Percentiles rank a stretch among this genome's conserved stretches.
These are phyloP conservation scores for Manacus vitellinus DNA, from an alignment of 2,113 vertebrate species.

Conservation along the genomic window DNA sequence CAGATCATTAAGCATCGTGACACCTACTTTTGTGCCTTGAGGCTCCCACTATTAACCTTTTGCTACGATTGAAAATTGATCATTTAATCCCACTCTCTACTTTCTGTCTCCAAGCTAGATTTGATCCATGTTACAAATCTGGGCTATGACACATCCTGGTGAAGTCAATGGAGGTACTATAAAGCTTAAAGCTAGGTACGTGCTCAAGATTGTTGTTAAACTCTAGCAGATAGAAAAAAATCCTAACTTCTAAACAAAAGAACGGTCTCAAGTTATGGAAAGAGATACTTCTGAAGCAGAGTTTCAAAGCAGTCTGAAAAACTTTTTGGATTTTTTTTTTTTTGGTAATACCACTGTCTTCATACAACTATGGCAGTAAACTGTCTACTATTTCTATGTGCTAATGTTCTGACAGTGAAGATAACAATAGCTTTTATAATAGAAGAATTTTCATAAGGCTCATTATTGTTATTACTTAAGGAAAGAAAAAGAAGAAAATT, in stretches of 20 bases:
- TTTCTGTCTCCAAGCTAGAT: neutral
- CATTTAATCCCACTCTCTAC: neutral
- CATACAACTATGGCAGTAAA: neutral
- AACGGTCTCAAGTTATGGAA: neutral
- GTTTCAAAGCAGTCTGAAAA: neutral
- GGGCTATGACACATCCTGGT: neutral
- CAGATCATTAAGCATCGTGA: neutral
- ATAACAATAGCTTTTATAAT: neutral
- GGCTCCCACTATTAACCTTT: neutral
- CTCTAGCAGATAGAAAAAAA: neutral
- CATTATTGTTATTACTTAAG: neutral
- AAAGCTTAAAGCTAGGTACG: neutral
- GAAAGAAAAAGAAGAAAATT: neutral
- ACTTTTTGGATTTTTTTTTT: neutral
- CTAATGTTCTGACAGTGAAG: neutral
- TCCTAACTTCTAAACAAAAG: neutral
- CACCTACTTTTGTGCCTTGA: neutral
- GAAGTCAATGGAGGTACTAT: neutral
- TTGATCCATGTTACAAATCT: neutral
- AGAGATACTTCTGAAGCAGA: neutral
- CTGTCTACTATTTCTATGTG: accelerated
- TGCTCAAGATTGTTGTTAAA: neutral
- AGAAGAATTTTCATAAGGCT: neutral
- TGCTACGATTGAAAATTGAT: neutral
- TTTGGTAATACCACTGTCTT: neutral